Evolutionary conservation across 2,797 vertebrate species (phyloP), one percentile per base, ranked within the genome.

Genomic region (Glossophaga mutica): DNA sequence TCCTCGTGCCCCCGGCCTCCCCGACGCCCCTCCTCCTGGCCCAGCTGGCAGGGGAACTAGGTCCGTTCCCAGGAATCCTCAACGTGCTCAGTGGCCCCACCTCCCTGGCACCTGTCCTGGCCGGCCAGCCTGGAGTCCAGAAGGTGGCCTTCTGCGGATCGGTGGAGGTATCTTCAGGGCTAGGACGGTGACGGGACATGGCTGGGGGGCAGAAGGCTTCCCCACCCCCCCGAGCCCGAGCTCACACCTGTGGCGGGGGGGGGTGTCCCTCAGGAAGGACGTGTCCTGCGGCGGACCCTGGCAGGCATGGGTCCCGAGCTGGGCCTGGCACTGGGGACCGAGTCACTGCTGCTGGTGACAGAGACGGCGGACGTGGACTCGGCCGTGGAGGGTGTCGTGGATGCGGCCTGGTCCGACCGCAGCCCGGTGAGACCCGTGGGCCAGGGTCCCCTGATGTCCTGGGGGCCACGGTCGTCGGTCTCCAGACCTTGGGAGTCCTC

Each of bases 281-380:
- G 98, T 24, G 91, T 9, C 39, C 97, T 99, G 26, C 98, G 98
- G 52, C 98, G 95, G 87, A 97, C 97, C 44, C 98, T 98, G 24
- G 99, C 99, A 0, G 99, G 99, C 10, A 74, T 91, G 42, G 98
- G 99, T 0, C 88, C 96, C 0, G 93, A 98, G 8, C 97, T 99
- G 50, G 98, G 98, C 24, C 96, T 98, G 94, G 96, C 42, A 57
- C 97, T 97, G n/a, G 98, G 92, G 94, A 96, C 37, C 65, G 98
- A 94, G 96, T 98, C 62, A 4, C 98, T 99, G 12, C 98, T 99
- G 97, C 98, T 99, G 62, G 97, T 99, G 76, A 99, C 99, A 0
- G 99, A 99, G 71, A 98, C 99, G 0, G 99, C 99, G 0, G 99
- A 99, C 39, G 83, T 99, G 6, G 99, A 99, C 98, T 99, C 99